phyloP scores from a whole-genome alignment of 2,797 vertebrate genomes.

The Scolopax rusticola region DNA sequence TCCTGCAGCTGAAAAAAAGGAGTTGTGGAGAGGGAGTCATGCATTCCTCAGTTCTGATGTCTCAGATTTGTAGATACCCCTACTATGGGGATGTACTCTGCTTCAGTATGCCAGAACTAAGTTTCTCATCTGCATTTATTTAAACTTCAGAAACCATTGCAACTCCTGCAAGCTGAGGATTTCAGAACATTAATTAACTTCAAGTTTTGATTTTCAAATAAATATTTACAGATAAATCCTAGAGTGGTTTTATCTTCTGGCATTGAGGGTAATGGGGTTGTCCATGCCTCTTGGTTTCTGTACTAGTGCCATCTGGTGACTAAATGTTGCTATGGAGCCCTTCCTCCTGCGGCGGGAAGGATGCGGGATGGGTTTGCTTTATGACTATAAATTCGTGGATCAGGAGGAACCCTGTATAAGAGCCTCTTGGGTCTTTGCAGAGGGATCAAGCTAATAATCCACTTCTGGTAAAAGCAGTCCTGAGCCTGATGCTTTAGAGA shows the following conservation, averaged over 20 bases:
- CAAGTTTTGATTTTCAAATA: not conserved
- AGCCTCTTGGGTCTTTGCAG: not conserved
- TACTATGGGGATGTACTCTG: not conserved
- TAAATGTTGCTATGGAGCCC: not conserved
- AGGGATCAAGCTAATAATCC: not conserved
- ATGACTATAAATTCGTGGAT: accelerated
- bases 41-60: not conserved
- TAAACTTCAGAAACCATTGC: not conserved
- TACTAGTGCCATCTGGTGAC: conserved; percentile 62
- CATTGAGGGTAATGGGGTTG: not conserved
- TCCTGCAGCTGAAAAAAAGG: not conserved
- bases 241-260: not conserved
- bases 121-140: not conserved
- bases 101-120: not conserved
- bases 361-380: not conserved
- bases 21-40: not conserved
- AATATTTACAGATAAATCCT: not conserved
- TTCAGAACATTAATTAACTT: not conserved
- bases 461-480: not conserved
- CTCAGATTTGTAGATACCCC: not conserved
- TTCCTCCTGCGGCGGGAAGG: not conserved
- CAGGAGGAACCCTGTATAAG: not conserved
- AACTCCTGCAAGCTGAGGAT: not conserved
- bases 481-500: not conserved
- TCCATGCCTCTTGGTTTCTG: not conserved